Conservation (phyloP, 2,888 invertebrate species). For the Nemotelus pantherinus region DNA sequence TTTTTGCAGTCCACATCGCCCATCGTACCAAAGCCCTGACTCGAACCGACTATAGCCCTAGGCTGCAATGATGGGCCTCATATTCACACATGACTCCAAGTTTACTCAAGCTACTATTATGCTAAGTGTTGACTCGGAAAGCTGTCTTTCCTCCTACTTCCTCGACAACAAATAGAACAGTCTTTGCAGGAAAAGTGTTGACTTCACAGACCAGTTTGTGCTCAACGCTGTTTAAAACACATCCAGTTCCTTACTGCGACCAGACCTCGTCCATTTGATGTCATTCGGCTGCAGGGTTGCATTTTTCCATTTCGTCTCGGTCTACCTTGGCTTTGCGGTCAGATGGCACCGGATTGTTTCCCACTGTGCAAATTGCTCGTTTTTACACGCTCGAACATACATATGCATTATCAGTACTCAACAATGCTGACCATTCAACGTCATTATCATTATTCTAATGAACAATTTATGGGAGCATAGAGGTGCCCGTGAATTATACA, state of each 20-base stretch:
- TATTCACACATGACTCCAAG: conserved; percentile 30
- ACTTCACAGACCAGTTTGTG: too few species aligned
- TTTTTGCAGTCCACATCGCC: neutral
- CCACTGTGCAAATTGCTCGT: conserved; percentile 31
- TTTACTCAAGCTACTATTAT: conserved; percentile 29
- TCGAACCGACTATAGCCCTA: neutral
- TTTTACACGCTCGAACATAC: conserved; percentile 28
- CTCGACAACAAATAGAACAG: neutral
- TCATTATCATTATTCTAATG: conserved; percentile 12
- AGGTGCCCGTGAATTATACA: too few species aligned
- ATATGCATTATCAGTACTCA: conserved; percentile 24
- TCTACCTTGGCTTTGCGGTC: neutral
- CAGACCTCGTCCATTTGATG: too few species aligned
- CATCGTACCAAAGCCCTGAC: neutral
- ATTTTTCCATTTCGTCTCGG: neutral
- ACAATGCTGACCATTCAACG: conserved; percentile 11
- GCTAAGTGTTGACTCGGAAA: conserved; percentile 32
- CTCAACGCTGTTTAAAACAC: too few species aligned
- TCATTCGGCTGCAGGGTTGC: neutral
- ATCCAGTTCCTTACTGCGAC: neutral
- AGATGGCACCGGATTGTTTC: neutral
- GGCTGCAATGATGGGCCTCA: neutral
- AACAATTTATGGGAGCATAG: conserved; percentile 13
- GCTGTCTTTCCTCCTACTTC: neutral
- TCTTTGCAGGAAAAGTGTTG: too few species aligned